Percentiles rank a stretch among this genome's conserved stretches.
Evolutionary conservation across 2,888 invertebrate genomes (phyloP).

Genomic region (Alloplasta piceator): DNA sequence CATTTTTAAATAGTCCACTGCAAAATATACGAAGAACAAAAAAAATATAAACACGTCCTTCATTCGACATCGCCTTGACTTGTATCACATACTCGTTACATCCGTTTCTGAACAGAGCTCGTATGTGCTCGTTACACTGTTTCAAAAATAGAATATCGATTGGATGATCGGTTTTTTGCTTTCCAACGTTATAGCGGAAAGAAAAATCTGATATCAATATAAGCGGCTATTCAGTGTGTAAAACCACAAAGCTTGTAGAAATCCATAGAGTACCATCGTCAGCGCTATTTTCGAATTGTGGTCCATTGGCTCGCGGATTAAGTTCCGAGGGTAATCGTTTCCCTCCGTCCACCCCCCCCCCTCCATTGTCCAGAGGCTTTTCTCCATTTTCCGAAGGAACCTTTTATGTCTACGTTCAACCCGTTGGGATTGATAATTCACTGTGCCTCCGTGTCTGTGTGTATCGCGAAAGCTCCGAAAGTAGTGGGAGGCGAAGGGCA

Average conservation of each 20-base stretch:
- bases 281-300: constrained; percentile 45
- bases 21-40: background rate
- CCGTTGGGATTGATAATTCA: constrained; percentile 31
- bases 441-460: background rate
- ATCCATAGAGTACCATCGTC: constrained; percentile 26
- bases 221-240: background rate
- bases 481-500: constrained; percentile 30
- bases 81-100: constrained; percentile 9
- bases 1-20: no score
- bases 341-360: background rate
- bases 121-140: background rate
- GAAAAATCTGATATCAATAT: constrained; percentile 1
- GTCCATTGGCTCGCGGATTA: constrained; percentile 31
- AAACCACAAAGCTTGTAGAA: background rate
- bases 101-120: constrained; percentile 8
- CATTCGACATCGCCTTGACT: constrained; percentile 10
- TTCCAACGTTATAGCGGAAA: background rate
- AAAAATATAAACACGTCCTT: background rate
- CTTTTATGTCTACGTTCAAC: constrained; percentile 33
- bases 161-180: constrained; percentile 7
- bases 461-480: background rate
- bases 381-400: constrained; percentile 23
- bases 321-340: constrained; percentile 39
- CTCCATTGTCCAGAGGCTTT: constrained; percentile 11
- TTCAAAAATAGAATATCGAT: constrained; percentile 44